phyloP scores from a whole-genome alignment of 2,113 vertebrate genomes.

The Atractosteus spatula region DNA sequence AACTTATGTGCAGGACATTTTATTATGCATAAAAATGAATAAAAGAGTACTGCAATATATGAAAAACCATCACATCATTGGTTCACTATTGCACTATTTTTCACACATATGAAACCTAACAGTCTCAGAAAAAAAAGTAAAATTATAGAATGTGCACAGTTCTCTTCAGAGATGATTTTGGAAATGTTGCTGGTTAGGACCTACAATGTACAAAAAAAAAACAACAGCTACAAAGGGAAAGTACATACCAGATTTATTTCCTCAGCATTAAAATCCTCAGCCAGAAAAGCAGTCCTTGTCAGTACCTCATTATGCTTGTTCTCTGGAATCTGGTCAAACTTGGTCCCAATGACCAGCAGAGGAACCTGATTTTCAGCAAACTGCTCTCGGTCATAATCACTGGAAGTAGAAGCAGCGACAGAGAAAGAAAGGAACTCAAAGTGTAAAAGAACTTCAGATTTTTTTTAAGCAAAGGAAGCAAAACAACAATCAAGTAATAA shows the following conservation, averaged over 20 bases:
- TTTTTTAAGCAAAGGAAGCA: background rate
- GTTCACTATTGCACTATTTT: too few relatives aligned
- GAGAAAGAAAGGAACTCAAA: too few relatives aligned
- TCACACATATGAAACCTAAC: too few relatives aligned
- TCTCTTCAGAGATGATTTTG: too few relatives aligned
- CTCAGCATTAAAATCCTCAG: conserved; percentile 96
- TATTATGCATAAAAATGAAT: too few relatives aligned
- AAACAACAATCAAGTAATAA: background rate
- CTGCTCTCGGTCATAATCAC: conserved; percentile 92
- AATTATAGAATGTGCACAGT: too few relatives aligned
- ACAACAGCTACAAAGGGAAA: background rate
- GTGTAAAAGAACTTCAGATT: too few relatives aligned
- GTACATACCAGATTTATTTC: conserved; percentile 91
- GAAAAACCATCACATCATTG: too few relatives aligned
- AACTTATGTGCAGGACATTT: too few relatives aligned
- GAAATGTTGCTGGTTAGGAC: too few relatives aligned
- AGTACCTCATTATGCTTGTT: conserved; percentile 87
- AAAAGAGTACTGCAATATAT: too few relatives aligned
- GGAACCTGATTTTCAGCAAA: conserved; percentile 94
- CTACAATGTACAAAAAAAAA: background rate
- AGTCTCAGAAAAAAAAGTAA: too few relatives aligned
- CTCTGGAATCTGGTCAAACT: conserved; percentile 95
- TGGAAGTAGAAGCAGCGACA: conserved; percentile 37
- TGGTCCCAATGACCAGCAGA: conserved; percentile 91
- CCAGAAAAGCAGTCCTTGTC: conserved; percentile 89